Evolutionary conservation across 1,140 invertebrate genomes (phyloP).

Genomic region (Pinna nobilis): DNA sequence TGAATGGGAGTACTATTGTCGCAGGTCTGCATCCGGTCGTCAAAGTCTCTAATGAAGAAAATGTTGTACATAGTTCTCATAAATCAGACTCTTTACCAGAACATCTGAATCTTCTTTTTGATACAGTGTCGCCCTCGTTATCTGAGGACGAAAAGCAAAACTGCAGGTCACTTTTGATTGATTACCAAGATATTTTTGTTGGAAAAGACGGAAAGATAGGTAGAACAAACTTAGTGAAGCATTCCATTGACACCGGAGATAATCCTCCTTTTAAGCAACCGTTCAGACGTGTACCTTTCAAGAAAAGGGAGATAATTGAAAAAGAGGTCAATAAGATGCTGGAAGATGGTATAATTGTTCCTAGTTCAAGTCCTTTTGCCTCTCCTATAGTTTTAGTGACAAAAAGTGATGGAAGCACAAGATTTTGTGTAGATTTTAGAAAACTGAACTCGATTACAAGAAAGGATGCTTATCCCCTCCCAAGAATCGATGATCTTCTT

Average conservation of each 20-base stretch:
- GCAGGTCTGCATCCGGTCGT: slow-evolving; percentile 1
- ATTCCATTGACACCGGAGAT: slow-evolving; percentile 30
- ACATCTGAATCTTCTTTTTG: neutral
- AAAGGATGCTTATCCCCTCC: slow-evolving; percentile 41
- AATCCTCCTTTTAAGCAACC: slow-evolving; percentile 24
- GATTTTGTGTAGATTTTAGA: slow-evolving; percentile 77
- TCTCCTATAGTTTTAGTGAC: slow-evolving; percentile 75
- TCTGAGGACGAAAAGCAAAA: neutral
- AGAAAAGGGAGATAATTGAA: slow-evolving; percentile 18
- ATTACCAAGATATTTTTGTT: slow-evolving; percentile 11
- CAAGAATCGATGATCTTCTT: slow-evolving; percentile 27
- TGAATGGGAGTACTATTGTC: slow-evolving; percentile 1
- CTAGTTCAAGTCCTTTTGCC: slow-evolving; percentile 73
- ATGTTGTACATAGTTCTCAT: no score
- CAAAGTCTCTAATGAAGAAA: no score
- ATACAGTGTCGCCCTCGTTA: neutral
- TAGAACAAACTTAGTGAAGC: slow-evolving; percentile 22
- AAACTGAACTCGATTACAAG: slow-evolving; percentile 42
- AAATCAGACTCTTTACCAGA: no score
- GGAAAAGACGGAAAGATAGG: slow-evolving; percentile 19
- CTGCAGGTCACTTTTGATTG: neutral
- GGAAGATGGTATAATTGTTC: slow-evolving; percentile 67
- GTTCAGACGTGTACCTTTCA: slow-evolving; percentile 17
- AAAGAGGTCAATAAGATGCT: slow-evolving; percentile 54
- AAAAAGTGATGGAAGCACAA: slow-evolving; percentile 72